Evolutionary conservation across 2,797 vertebrate species (phyloP).

Genomic region (Microcaecilia unicolor): DNA sequence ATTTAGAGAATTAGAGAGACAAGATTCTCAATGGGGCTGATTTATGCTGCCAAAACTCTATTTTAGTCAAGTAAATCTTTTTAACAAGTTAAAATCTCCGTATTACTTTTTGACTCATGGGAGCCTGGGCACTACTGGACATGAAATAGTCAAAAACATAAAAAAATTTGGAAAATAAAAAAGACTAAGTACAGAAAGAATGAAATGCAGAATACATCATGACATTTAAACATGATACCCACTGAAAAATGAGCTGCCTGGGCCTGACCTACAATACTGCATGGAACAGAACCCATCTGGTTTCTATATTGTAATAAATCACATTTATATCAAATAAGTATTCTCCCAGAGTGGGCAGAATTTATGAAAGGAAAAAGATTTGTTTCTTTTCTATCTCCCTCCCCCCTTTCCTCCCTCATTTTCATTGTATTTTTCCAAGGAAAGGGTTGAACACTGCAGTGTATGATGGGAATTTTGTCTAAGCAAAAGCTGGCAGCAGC

Average conservation of each 20-base stretch:
- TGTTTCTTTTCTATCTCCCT: not conserved
- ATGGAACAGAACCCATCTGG: not conserved
- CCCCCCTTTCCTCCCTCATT: not conserved
- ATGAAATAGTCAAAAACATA: too few species aligned
- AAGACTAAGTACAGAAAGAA: too few species aligned
- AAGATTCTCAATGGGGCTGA: too few species aligned
- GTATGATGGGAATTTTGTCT: not conserved
- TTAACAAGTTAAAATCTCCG: too few species aligned
- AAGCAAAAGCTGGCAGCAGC: not conserved
- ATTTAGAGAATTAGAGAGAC: too few species aligned
- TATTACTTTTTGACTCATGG: too few species aligned
- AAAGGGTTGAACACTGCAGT: not conserved
- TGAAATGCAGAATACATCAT: not conserved
- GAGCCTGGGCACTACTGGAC: too few species aligned
- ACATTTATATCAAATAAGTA: constrained; percentile 4
- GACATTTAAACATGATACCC: not conserved
- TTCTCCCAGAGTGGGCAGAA: constrained; percentile 2
- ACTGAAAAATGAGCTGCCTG: not conserved
- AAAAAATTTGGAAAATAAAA: too few species aligned
- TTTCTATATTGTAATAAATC: constrained; percentile 10
- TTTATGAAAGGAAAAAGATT: constrained; percentile 5
- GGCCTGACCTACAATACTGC: not conserved
- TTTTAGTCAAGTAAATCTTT: too few species aligned
- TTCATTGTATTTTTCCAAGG: constrained; percentile 2
- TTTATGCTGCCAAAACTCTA: too few species aligned